Percentiles rank a stretch among this genome's conserved stretches.
phyloP scores from a whole-genome alignment of 1,140 invertebrate genomes.

The Heliconius himera region DNA sequence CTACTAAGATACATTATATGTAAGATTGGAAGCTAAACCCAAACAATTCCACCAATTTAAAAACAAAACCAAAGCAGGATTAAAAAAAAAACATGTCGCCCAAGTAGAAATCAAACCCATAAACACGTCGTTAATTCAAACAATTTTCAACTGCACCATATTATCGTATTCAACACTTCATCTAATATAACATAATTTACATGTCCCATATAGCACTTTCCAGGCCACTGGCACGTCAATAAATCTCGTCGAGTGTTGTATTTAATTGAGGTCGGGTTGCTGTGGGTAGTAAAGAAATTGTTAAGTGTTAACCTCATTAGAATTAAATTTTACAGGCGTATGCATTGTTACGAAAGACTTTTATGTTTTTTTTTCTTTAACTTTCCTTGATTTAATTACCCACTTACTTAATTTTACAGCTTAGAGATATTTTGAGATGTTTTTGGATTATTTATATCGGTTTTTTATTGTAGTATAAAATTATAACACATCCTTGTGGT shows the following conservation, averaged over 20 bases:
- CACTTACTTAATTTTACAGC: neutral
- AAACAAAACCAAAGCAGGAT: too few species aligned
- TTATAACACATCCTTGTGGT: too few species aligned
- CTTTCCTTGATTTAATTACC: neutral
- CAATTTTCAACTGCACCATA: neutral
- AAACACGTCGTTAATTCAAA: neutral
- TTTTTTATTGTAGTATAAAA: neutral
- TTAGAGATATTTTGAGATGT: neutral
- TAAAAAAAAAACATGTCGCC: too few species aligned
- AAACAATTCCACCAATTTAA: too few species aligned
- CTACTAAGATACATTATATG: too few species aligned
- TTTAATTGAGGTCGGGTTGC: neutral
- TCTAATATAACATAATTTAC: constrained; percentile 9
- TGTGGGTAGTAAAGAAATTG: constrained; percentile 2
- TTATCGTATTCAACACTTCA: neutral
- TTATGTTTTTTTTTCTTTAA: neutral
- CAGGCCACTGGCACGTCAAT: neutral
- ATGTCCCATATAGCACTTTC: neutral
- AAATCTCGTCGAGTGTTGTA: neutral
- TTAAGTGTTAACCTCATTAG: neutral
- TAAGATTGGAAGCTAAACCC: too few species aligned
- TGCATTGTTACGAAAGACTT: neutral
- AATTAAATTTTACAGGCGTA: neutral
- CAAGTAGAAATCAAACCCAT: neutral
- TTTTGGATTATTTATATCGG: neutral